Evolutionary conservation across 2,113 vertebrate species (phyloP).

Genomic region (Pagrus major): DNA sequence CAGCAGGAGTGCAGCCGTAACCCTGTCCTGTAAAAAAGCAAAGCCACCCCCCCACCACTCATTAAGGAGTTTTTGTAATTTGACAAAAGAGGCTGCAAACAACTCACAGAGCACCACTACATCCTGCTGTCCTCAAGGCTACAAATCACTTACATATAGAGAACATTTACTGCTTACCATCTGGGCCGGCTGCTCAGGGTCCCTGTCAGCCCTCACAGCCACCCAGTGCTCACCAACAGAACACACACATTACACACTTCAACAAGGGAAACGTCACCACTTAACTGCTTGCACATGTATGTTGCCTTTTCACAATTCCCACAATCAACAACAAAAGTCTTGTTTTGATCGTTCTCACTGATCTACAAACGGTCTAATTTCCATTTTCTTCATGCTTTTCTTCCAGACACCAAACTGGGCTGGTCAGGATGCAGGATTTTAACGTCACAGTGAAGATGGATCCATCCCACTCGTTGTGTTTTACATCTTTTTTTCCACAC

Average conservation of each 20-base stretch:
- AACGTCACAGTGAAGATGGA: constrained; percentile 42
- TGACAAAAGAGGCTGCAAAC: constrained; percentile 76
- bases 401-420: constrained; percentile 79
- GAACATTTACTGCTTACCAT: constrained; percentile 76
- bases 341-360: constrained; percentile 36
- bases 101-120: constrained; percentile 70
- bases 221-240: constrained; percentile 64
- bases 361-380: constrained; percentile 42
- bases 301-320: constrained; percentile 57
- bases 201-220: constrained; percentile 71
- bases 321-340: constrained; percentile 52
- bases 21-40: constrained; percentile 53
- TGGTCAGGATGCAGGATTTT: constrained; percentile 76
- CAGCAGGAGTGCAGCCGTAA: constrained; percentile 57
- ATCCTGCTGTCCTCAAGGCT: constrained; percentile 76
- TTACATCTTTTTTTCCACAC: constrained; percentile 57
- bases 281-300: constrained; percentile 77
- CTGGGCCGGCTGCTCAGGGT: constrained; percentile 71
- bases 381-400: constrained; percentile 37
- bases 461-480: constrained; percentile 52
- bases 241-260: constrained; percentile 64
- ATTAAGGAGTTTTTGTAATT: constrained; percentile 79
- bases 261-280: constrained; percentile 57
- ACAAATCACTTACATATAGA: constrained; percentile 79
- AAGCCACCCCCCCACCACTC: constrained; percentile 2